phyloP scores from a whole-genome alignment of 2,888 invertebrate species.

The Zaprionus bogoriensis region DNA sequence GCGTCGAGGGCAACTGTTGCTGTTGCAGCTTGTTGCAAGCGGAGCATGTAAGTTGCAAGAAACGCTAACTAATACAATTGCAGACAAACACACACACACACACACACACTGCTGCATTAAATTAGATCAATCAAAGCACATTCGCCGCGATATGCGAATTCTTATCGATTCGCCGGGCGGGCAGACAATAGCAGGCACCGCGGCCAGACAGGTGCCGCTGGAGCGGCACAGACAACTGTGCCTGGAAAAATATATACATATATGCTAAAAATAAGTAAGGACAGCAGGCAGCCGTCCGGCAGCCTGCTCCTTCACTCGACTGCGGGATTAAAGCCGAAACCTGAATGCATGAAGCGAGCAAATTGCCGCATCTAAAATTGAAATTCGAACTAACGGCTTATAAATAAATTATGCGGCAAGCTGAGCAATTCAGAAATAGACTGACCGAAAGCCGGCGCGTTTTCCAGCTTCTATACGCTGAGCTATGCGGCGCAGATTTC shows the following conservation, averaged over 20 bases:
- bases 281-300: not conserved
- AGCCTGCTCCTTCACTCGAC: not conserved
- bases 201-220: conserved; percentile 48
- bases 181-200: conserved; percentile 31
- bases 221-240: conserved; percentile 28
- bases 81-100: not conserved
- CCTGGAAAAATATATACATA: conserved; percentile 44
- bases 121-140: conserved; percentile 60
- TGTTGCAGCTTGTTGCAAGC: conserved; percentile 41
- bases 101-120: conserved; percentile 48
- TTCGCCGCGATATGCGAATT: conserved; percentile 31
- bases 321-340: conserved; percentile 29
- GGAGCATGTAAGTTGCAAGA: conserved; percentile 58
- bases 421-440: conserved; percentile 3
- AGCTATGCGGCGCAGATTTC: not conserved
- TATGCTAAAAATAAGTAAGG: conserved; percentile 65
- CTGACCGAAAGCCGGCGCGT: not conserved
- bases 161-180: conserved; percentile 56
- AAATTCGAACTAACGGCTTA: conserved; percentile 41
- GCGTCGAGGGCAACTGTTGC: conserved; percentile 67
- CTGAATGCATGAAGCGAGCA: conserved; percentile 11
- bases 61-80: conserved; percentile 1
- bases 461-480: not conserved
- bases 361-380: conserved; percentile 40
- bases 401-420: conserved; percentile 32